Conservation (phyloP, 2,113 vertebrate species). For the Hemicordylus capensis region DNA sequence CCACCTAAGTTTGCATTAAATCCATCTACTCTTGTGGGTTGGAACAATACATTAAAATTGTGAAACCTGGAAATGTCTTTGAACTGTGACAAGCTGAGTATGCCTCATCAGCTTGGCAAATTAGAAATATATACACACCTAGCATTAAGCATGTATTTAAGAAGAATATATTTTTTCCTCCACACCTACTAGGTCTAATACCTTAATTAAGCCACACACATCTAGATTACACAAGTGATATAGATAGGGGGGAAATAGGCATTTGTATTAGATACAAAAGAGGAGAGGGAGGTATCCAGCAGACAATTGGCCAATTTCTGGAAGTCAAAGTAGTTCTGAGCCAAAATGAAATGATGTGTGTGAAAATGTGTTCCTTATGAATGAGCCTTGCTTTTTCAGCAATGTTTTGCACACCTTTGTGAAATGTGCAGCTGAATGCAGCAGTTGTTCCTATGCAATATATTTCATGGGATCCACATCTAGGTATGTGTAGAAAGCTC, state of each 20-base stretch:
- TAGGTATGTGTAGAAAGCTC: too few species aligned
- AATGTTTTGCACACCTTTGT: neutral
- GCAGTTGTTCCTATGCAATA: neutral
- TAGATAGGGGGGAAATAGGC: neutral
- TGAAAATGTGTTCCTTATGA: too few species aligned
- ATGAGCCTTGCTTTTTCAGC: neutral
- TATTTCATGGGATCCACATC: too few species aligned
- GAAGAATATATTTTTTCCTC: conserved; percentile 3
- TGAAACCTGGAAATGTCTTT: conserved; percentile 45
- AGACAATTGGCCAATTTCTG: neutral
- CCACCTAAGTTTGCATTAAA: conserved; percentile 51
- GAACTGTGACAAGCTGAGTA: conserved; percentile 19
- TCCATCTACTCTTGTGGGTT: conserved; percentile 28
- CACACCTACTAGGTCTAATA: conserved; percentile 4
- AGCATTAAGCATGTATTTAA: neutral
- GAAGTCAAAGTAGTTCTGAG: neutral
- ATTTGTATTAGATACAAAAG: neutral
- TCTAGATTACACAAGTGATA: neutral
- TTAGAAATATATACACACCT: conserved; percentile 25
- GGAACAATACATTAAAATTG: conserved; percentile 58
- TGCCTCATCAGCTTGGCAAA: conserved; percentile 13
- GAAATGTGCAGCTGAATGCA: neutral
- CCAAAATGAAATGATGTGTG: neutral
- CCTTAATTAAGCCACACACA: neutral
- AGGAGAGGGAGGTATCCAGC: neutral